Evolutionary conservation across 1,140 invertebrate genomes (phyloP), one percentile per base, ranked within the genome.

Genomic region (Eufriesea mexicana): DNA sequence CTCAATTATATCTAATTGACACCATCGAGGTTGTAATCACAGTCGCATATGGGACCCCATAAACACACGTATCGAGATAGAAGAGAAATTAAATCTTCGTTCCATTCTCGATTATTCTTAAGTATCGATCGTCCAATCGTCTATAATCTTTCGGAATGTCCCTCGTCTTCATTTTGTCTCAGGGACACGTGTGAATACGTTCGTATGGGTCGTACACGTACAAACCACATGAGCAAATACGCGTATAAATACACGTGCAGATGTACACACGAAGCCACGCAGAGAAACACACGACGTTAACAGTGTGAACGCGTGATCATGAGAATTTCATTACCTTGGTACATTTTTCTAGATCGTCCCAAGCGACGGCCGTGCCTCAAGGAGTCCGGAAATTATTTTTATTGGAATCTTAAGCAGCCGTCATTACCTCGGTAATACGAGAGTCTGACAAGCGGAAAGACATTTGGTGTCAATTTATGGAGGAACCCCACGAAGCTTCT

Each of bases 301-400:
- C 35, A 57, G 25, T 10, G n/a, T 47, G 59, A 16, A 54, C 2
- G 18, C 18, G 59, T 64, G 23, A 79, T 84, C 67, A 83, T 86
- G 85, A 67, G 85, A 87, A 87, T 86, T 83, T 89, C 82, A 85
- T 88, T 87, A 86, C 91, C 92, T 92, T 92, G 91, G 85, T 91
- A 90, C 87, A 90, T 92, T 92, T 93, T 93, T 93, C 88, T 88
- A 83, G 89, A 90, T 75, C 79, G 82, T 79, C 86, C 89, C 61
- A 82, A 84, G 79, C 84, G 86, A 89, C 85, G 87, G 83, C 83
- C 87, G 80, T 87, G 72, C 51, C 84, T 90, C 88, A 90, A 91
- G 90, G 87, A 90, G 82, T 68, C 89, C 88, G 88, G 91, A 91
- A 92, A 91, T 86, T 28, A 81, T 85, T 83, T 86, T 89, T 89